Conservation (phyloP, 1,140 invertebrate species). For the Hormaphis cornu region DNA sequence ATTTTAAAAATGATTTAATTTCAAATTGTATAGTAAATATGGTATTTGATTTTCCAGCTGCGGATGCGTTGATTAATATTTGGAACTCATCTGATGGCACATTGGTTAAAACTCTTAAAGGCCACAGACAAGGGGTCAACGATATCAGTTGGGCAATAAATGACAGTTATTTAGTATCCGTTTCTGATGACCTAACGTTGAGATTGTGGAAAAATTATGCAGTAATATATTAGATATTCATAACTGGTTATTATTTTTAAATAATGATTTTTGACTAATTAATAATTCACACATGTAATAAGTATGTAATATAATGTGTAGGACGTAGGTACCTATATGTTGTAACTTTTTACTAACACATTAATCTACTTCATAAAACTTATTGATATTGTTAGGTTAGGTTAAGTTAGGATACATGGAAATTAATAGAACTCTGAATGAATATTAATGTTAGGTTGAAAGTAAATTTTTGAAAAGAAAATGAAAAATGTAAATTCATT, state of each 20-base stretch:
- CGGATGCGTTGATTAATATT: constrained; percentile 97
- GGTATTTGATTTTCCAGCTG: constrained; percentile 60
- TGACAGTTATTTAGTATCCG: constrained; percentile 86
- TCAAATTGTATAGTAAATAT: no score
- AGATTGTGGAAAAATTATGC: constrained; percentile 98
- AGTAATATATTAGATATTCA: constrained; percentile 49
- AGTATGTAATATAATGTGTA: constrained; percentile 35
- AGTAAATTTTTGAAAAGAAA: no score
- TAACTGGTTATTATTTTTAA: no score
- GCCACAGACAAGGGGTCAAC: constrained; percentile 96
- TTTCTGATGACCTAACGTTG: constrained; percentile 98
- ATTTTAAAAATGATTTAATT: no score
- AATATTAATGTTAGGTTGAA: no score
- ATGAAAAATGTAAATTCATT: no score
- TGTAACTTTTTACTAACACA: no score
- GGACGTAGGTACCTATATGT: no score
- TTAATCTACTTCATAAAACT: no score
- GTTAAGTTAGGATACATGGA: neutral
- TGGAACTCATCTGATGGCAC: constrained; percentile 99
- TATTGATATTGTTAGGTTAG: constrained; percentile 17
- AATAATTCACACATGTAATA: constrained; percentile 34
- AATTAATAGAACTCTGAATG: no score
- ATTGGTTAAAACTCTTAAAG: constrained; percentile 96
- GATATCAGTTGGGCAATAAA: constrained; percentile 99
- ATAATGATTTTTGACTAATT: no score